Percentiles rank a stretch among this genome's conserved stretches.
Evolutionary conservation across 2,113 vertebrate species (phyloP).

Genomic region (Malurus melanocephalus): DNA sequence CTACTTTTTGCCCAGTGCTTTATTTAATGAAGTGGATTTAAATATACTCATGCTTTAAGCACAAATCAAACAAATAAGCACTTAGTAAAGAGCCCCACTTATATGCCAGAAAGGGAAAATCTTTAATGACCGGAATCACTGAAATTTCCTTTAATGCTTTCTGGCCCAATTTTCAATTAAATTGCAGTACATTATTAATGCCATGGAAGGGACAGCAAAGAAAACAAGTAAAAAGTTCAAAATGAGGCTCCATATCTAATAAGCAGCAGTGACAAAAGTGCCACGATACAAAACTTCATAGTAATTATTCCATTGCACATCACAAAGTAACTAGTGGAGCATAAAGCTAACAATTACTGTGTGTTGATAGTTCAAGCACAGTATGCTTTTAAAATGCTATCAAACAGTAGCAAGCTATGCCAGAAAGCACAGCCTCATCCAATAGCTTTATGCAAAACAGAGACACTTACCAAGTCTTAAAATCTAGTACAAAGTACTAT

Average conservation of each 20-base stretch:
- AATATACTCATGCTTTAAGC: not conserved
- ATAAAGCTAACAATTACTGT: slow-evolving; percentile 33
- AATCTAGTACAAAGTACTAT: not conserved
- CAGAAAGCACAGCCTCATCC: slow-evolving; percentile 5
- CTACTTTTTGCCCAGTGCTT: not conserved
- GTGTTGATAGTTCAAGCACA: slow-evolving; percentile 30
- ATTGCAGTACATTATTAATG: not conserved
- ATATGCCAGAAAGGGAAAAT: not conserved
- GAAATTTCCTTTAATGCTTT: not conserved
- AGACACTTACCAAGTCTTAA: not conserved
- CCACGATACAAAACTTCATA: not conserved
- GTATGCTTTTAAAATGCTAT: slow-evolving; percentile 27
- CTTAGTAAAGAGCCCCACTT: not conserved
- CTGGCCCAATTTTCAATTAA: not conserved
- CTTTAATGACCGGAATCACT: not conserved
- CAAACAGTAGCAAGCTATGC: slow-evolving; percentile 5
- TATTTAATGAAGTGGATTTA: not conserved
- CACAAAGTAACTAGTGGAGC: slow-evolving; percentile 9
- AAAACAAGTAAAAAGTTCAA: slow-evolving; percentile 19
- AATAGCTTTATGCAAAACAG: slow-evolving; percentile 29
- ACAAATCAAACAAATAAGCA: not conserved
- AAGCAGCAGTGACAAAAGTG: not conserved
- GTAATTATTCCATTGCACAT: slow-evolving; percentile 5
- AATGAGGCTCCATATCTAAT: not conserved
- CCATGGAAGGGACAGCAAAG: not conserved